These are phyloP conservation scores for Sinocyclocheilus anophthalmus DNA, from an alignment of 2,113 vertebrate genomes.

Conservation along the genomic window DNA sequence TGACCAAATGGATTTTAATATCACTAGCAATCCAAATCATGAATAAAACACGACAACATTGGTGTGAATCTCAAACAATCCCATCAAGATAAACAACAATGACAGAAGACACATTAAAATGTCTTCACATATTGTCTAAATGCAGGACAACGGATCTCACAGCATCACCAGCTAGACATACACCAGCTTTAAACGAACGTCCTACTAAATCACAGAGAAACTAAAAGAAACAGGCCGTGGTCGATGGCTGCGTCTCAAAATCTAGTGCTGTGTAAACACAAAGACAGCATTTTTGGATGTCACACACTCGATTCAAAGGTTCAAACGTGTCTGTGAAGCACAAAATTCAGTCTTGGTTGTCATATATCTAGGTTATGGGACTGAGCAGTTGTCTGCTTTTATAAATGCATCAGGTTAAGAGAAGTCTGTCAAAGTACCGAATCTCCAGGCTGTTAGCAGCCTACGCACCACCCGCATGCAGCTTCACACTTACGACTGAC, in stretches of 20 bases:
- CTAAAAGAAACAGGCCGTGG: not conserved
- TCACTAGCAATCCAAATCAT: not conserved
- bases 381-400: not conserved
- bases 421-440: conserved; percentile 22
- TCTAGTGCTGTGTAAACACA: not conserved
- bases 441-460: conserved; percentile 27
- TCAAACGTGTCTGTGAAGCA: not conserved
- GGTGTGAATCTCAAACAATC: not conserved
- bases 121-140: not conserved
- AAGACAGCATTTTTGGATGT: not conserved
- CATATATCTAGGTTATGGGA: not conserved
- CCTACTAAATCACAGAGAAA: not conserved
- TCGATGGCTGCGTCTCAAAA: not conserved
- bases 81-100: not conserved
- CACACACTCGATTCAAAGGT: not conserved
- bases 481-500: not conserved
- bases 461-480: conserved; percentile 30
- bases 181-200: not conserved
- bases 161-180: not conserved
- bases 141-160: not conserved
- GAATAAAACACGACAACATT: not conserved
- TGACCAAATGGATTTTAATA: not conserved
- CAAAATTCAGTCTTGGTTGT: not conserved
- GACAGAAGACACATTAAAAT: not conserved
- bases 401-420: not conserved